A percentile compares a stretch with the other conserved stretches of the same genome.
Evolutionary conservation across 2,797 vertebrate species (phyloP).

Genomic region (Synaphobranchus kaupii): DNA sequence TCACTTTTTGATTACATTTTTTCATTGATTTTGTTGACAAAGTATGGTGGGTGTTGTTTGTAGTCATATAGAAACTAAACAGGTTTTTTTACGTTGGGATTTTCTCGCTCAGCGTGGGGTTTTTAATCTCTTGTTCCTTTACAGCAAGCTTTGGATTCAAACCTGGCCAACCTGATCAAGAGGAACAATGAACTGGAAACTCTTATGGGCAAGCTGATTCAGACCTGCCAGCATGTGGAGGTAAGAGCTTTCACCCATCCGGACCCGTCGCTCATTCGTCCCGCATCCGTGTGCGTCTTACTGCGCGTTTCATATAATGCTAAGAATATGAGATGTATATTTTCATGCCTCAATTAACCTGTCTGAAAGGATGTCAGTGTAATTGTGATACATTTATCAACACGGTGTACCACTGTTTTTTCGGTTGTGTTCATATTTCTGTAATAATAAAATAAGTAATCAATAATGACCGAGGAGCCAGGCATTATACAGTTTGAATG

Average conservation of each 20-base stretch:
- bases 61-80: not conserved
- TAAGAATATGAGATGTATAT: not conserved
- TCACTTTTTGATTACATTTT: not conserved
- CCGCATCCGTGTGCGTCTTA: not conserved
- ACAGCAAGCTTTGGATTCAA: slow-evolving; percentile 79
- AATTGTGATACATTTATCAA: not conserved
- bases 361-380: not conserved
- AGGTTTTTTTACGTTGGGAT: not conserved
- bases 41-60: slow-evolving; percentile 2
- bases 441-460: not conserved
- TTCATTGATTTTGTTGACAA: not conserved
- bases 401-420: not conserved
- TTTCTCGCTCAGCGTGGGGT: not conserved
- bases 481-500: too few species aligned
- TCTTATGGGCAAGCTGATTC: slow-evolving; percentile 96
- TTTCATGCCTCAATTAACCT: not conserved
- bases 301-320: not conserved
- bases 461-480: not conserved
- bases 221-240: slow-evolving; percentile 98
- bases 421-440: not conserved
- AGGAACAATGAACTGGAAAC: slow-evolving; percentile 98
- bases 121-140: slow-evolving; percentile 30
- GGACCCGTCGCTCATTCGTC: not conserved
- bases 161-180: slow-evolving; percentile 96
- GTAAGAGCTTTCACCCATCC: slow-evolving; percentile 71